Base-by-base conservation (phyloP, 2,888 invertebrate genomes). In the Hirtodrosophila alboralis region DNA sequence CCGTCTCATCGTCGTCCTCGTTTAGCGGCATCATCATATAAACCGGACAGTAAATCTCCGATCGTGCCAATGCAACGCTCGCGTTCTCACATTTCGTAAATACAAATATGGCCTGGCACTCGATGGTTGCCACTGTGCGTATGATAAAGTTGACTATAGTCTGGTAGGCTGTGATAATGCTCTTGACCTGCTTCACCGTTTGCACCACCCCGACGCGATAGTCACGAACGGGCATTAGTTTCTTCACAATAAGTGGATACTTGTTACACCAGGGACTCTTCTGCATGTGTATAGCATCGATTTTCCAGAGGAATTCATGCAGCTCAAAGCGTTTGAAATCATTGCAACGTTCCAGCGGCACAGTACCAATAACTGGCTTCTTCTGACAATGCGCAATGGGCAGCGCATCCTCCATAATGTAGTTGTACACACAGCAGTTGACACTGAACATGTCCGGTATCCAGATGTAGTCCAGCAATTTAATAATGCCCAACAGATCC, bases 41-140 rank as follows among this genome's bases (percentile, higher is more conserved):
- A 1, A 91, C 90, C 0, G 90, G 90, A 47, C 90, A 91, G 30
- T 91, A 89, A n/a, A 91, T 88, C 51, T 89, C 86, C 0, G 73
- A 56, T 1, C 86, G 76, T 0, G 88, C 83, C 44, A 90, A 62
- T 0, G 89, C 88, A 0, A 83, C 59, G 9, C 88, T 86, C 1
- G 88, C 87, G 1, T 73, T 70, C 44, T 85, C 78, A 31, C 89
- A 89, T 21, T 73, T 76, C 2, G 84, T 74, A 16, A 73, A 74
- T 1, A 89, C 59, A 10, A 90, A 84, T 12, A 90, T 86, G 1
- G 88, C 90, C 57, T 88, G 86, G 23, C 90, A 90, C 57, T 87
- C 87, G 21, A 89, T 88, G 7, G 88, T 83, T 23, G 86, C 83
- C 2, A 90, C 87, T 7, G 89, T 89, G 6, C 89, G 85, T 27